Evolutionary conservation across 2,888 invertebrate genomes (phyloP), one percentile per base, ranked within the genome.

Genomic region (Polydrusus pterygomalis): DNA sequence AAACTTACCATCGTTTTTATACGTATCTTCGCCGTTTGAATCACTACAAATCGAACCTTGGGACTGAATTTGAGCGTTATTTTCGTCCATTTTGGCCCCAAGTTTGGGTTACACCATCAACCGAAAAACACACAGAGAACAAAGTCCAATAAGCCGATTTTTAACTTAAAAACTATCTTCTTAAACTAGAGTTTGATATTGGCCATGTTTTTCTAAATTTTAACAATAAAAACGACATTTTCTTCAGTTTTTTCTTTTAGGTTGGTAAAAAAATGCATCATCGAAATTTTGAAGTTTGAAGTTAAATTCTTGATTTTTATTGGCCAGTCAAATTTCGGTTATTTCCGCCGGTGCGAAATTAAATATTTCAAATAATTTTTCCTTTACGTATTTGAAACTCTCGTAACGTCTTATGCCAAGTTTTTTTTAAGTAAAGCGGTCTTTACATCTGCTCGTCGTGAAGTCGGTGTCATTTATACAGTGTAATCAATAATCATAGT

Each of bases 11-110:
- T 87, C 87, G 70, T 80, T 83, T 82, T 83, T 85, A 51, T 81
- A 79, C 63, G 79, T 76, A 70, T 87, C 87, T 68, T 87, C 87
- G 43, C 85, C 84, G 73, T 84, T 87, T 15, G 87, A 87, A 81
- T 88, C 87, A 80, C 87, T 87, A 77, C 86, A 87, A 74, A 87
- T 81, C 54, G 87, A 87, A 80, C 84, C 82, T 82, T 88, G 88
- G 74, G 87, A 85, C 77, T 85, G 84, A 79, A 86, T 85, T 81
- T 82, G 85, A 84, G 84, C 85, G 84, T 84, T 86, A 83, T 83
- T 83, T 86, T 86, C 88, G 85, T 88, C 88, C 88, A 88, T 88
- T 87, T 88, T 88, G 86, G 83, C 82, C 82, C 82, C 82, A 80
- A 73, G 58, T 70, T 70, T 78, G 54, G 83, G 84, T 85, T 84